Evolutionary conservation across 1,140 invertebrate genomes (phyloP).

Genomic region (Trichomalopsis sarcophagae): DNA sequence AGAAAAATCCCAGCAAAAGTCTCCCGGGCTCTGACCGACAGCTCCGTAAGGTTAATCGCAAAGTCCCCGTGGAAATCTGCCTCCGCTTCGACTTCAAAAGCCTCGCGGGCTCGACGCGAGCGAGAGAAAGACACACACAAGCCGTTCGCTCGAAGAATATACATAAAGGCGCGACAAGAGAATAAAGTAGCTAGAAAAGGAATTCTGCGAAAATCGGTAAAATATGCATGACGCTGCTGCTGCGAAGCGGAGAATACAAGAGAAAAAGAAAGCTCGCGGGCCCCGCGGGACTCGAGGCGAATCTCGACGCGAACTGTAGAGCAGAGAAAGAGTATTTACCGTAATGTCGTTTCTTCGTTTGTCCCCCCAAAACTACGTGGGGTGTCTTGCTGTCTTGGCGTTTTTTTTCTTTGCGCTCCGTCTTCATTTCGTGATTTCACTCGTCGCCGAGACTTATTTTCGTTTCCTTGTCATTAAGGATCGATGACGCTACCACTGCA

Average conservation of each 20-base stretch:
- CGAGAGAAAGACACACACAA: background rate
- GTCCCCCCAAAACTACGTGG: background rate
- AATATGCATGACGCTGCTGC: conserved; percentile 67
- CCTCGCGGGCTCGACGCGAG: background rate
- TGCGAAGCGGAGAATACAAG: background rate
- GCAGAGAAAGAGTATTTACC: conserved; percentile 6
- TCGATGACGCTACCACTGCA: too few species aligned
- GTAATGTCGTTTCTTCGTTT: conserved; percentile 32
- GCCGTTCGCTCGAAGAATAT: conserved; percentile 6
- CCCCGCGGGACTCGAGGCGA: background rate
- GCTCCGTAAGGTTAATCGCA: conserved; percentile 59
- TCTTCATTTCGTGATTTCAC: background rate
- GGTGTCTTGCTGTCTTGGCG: too few species aligned
- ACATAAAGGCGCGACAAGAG: conserved; percentile 32
- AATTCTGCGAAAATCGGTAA: conserved; percentile 71
- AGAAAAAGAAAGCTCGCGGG: background rate
- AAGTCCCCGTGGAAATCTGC: conserved; percentile 58
- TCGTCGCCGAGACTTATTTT: background rate
- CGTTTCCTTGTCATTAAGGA: background rate
- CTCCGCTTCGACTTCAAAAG: background rate
- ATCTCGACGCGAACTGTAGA: background rate
- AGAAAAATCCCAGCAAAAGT: background rate
- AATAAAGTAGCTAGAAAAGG: conserved; percentile 54
- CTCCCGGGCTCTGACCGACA: conserved; percentile 44
- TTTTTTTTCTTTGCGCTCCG: background rate